Evolutionary conservation across 2,113 vertebrate genomes (phyloP), one percentile per base, ranked within the genome.

Genomic region (Pachycephala philippinensis): DNA sequence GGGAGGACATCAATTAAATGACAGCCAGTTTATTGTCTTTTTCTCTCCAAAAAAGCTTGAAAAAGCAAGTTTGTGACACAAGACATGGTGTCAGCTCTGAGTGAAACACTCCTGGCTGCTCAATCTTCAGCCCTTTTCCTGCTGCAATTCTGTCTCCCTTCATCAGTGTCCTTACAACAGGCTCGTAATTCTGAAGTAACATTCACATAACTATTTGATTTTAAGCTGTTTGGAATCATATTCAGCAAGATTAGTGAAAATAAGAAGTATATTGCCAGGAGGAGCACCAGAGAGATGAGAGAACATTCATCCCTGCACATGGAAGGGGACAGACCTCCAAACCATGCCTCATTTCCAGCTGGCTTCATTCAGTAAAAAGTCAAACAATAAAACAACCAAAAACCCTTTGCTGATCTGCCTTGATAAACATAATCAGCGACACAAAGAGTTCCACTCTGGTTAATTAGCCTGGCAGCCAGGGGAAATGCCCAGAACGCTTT

Each of bases 391-490:
- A 68, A 8, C 37, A 53, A 69, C 22, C 56, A 16, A 52, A 83
- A 64, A 1, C 1, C 10, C 39, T 75, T 31, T 65, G 71, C 63
- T 53, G 66, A 80, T 90, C 53, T 84, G 64, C 56, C 78, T 52
- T 24, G 70, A 57, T n/a, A 72, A 90, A 68, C 22, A 13, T 0
- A 12, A 88, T 68, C 87, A 82, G 66, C 2, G n/a, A 16, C 42
- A 79, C 70, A 85, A 65, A 69, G 66, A 72, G 75, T 13, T 93
- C 27, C 40, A 72, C 37, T 90, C 70, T 53, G 53, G 35, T 56
- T 94, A 93, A 92, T 87, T 45, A 92, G 78, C 71, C 74, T 53
- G 78, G 88, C 85, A 88, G 90, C 22, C 70, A 50, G 66, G 70
- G 63, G 42, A 65, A 91, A 88, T 80, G 75, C 78, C 78, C 92